Evolutionary conservation across 35 echinoderm and acorn worm species (phyloP), one percentile per base, ranked within the genome.

Genomic region (Lytechinus variegatus): DNA sequence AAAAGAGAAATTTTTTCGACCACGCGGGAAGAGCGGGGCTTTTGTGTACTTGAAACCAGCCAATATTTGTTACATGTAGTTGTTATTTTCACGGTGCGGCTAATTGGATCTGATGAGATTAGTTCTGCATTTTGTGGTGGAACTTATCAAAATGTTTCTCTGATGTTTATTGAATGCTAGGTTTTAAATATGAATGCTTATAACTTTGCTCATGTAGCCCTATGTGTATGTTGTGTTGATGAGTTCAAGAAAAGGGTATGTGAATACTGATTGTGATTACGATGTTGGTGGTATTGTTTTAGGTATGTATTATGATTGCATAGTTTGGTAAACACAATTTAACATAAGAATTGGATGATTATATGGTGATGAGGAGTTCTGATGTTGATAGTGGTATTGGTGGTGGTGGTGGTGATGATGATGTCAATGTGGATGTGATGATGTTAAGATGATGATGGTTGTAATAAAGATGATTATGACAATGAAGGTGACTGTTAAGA

Each of bases 91-190:
- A 79, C 14, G n/a, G n/a, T 5, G 3, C 8, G 19, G 66, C 66
- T 79, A 7, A 79, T 79, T 24, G n/a, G n/a, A 79, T 24, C 6
- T 16, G 66, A 79, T 79, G 16, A 24, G 66, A 79, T 79, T 79
- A 79, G 66, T 79, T 79, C 66, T 79, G 66, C 66, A 79, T 79
- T 79, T 79, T 79, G 66, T 79, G 66, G 66, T 79, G 8, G 66
- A 21, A 24, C n/a, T 79, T 24, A 79, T 79, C 19, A n/a, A 24
- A 7, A 79, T n/a, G 66, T 4, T 24, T 8, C 19, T 7, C 66
- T 4, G 66, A 79, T 79, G 16, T 24, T 79, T 79, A 24, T 79
- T 24, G 6, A 7, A n/a, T 16, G 14, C n/a, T 16, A 5, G 66
- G 21, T 79, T 79, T 79, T 24, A 79, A 4, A 79, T 79, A 1